phyloP scores from a whole-genome alignment of 2,888 invertebrate genomes.

The Lithophane leautieri region DNA sequence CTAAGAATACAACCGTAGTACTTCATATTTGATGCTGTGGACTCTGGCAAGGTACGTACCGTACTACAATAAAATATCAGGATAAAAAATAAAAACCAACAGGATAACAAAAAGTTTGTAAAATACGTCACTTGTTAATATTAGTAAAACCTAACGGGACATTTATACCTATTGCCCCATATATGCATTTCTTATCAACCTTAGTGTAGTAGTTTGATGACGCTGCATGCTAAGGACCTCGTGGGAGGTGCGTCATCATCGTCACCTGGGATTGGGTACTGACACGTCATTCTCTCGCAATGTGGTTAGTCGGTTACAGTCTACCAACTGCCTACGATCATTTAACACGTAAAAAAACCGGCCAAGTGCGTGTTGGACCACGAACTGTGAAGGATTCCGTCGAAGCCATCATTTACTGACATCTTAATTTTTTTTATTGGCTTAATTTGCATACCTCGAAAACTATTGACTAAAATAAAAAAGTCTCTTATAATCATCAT shows the following conservation, averaged over 20 bases:
- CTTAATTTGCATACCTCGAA: not conserved
- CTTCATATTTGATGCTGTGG: not conserved
- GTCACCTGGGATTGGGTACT: conserved; percentile 64
- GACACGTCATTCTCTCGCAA: conserved; percentile 67
- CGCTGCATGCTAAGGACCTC: conserved; percentile 43
- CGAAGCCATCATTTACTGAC: too few species aligned
- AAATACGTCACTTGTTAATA: conserved; percentile 31
- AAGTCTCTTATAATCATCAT: too few species aligned
- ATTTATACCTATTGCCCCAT: conserved; percentile 26
- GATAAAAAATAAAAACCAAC: not conserved
- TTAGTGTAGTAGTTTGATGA: conserved; percentile 15
- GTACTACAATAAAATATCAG: not conserved
- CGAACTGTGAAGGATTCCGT: too few species aligned
- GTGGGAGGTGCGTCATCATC: conserved; percentile 66
- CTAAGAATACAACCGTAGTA: not conserved
- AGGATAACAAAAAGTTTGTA: conserved; percentile 1
- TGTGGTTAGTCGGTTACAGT: conserved; percentile 39
- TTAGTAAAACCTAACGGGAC: conserved; percentile 33
- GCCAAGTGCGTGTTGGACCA: too few species aligned
- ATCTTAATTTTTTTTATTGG: too few species aligned
- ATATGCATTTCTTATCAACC: conserved; percentile 29
- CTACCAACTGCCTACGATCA: conserved; percentile 2
- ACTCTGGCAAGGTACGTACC: not conserved
- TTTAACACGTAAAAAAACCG: not conserved
- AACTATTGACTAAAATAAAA: not conserved